phyloP scores from a whole-genome alignment of 2,797 vertebrate species.

The Catharus ustulatus region DNA sequence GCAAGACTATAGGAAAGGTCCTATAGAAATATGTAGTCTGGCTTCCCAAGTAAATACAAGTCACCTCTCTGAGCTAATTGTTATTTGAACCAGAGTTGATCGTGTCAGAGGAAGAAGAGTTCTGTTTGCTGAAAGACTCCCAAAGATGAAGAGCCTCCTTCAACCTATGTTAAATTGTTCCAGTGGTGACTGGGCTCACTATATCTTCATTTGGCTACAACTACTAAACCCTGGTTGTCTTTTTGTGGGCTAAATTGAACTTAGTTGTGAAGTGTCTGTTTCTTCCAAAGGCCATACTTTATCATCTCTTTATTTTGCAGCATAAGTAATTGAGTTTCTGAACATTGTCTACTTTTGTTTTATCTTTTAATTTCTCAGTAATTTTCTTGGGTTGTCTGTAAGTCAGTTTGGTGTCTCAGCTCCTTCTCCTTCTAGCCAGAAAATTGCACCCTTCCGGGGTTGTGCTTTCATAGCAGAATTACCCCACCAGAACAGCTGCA shows the following conservation, averaged over 20 bases:
- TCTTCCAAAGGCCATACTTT: not conserved
- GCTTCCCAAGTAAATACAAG: not conserved
- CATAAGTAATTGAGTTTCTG: not conserved
- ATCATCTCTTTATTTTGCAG: not conserved
- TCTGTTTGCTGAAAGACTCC: not conserved
- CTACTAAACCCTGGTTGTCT: not conserved
- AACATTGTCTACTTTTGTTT: not conserved
- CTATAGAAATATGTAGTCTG: not conserved
- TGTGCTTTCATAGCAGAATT: not conserved
- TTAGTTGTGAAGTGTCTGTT: not conserved
- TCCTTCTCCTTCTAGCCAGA: not conserved
- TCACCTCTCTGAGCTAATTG: not conserved
- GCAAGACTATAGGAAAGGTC: not conserved
- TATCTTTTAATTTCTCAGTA: not conserved
- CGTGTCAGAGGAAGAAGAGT: not conserved
- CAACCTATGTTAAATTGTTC: not conserved
- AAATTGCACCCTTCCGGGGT: not conserved
- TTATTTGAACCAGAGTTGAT: not conserved
- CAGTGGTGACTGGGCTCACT: not conserved
- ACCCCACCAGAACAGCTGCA: not conserved
- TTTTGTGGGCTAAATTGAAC: not conserved
- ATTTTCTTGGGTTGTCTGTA: not conserved
- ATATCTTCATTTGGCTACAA: not conserved
- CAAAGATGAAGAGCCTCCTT: not conserved
- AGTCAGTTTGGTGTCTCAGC: not conserved